A percentile compares a stretch with the other conserved stretches of the same genome.
phyloP scores from a whole-genome alignment of 2,797 vertebrate species.

The Chanos chanos region DNA sequence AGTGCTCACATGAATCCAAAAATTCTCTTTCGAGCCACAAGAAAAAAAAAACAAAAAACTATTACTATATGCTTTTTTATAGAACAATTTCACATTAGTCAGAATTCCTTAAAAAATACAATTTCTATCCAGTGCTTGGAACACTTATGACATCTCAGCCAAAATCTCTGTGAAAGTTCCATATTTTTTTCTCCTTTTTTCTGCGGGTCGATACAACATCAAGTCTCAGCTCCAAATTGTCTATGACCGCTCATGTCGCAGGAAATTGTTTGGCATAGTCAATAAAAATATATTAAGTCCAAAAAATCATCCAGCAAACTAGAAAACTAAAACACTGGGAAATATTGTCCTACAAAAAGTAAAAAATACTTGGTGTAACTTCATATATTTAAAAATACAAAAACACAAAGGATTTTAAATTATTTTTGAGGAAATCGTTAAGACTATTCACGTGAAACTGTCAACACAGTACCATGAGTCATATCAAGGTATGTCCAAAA shows the following conservation, averaged over 20 bases:
- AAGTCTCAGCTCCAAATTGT: slow-evolving; percentile 94
- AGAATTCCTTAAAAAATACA: slow-evolving; percentile 99
- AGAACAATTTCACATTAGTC: slow-evolving; percentile 99
- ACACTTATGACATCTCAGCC: slow-evolving; percentile 98
- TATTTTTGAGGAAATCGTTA: too few relatives aligned
- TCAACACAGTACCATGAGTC: too few relatives aligned
- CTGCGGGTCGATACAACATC: slow-evolving; percentile 82
- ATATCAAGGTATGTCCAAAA: too few relatives aligned
- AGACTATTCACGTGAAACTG: too few relatives aligned
- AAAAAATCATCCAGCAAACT: slow-evolving; percentile 78
- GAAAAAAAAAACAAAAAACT: too few relatives aligned
- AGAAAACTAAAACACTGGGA: slow-evolving; percentile 80
- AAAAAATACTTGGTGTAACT: slow-evolving; percentile 64
- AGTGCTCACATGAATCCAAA: slow-evolving; percentile 89
- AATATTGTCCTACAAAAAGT: slow-evolving; percentile 81
- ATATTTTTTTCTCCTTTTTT: slow-evolving; percentile 57
- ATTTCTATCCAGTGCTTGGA: slow-evolving; percentile 99
- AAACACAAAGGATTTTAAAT: too few relatives aligned
- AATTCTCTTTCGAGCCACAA: slow-evolving; percentile 92
- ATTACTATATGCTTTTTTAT: slow-evolving; percentile 82
- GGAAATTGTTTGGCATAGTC: slow-evolving; percentile 89
- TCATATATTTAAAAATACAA: slow-evolving; percentile 63
- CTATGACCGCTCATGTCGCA: slow-evolving; percentile 87
- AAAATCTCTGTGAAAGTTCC: slow-evolving; percentile 87
- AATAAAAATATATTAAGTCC: slow-evolving; percentile 80